phyloP scores from a whole-genome alignment of 2,797 vertebrate genomes.

The Danionella dracula region DNA sequence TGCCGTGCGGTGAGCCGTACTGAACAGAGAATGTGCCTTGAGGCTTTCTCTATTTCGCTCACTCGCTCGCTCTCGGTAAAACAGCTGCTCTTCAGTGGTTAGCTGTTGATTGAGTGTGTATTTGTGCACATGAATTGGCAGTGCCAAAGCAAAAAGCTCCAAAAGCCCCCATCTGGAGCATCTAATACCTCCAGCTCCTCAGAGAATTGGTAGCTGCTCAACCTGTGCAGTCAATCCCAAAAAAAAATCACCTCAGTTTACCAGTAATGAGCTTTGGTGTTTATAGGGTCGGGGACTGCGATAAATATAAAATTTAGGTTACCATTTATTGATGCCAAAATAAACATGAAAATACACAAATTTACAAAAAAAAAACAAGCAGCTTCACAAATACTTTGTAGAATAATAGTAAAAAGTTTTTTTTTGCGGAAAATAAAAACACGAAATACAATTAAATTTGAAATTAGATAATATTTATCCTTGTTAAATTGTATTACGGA shows the following conservation, averaged over 20 bases:
- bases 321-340: too few relatives aligned
- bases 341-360: too few relatives aligned
- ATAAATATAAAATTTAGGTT: too few relatives aligned
- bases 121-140: constrained; percentile 17
- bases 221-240: background rate
- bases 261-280: too few relatives aligned
- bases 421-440: too few relatives aligned
- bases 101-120: constrained; percentile 8
- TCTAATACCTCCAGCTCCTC: background rate
- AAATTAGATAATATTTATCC: too few relatives aligned
- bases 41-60: constrained; percentile 1
- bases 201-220: background rate
- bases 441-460: too few relatives aligned
- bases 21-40: constrained; percentile 1
- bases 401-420: too few relatives aligned
- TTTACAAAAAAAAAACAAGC: too few relatives aligned
- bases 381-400: too few relatives aligned
- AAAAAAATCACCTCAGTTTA: constrained; percentile 18
- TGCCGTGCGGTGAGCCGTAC: constrained; percentile 18
- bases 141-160: constrained; percentile 22
- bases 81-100: constrained; percentile 35
- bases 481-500: too few relatives aligned
- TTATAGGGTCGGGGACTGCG: too few relatives aligned
- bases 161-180: constrained; percentile 25
- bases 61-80: constrained; percentile 21